A percentile compares a stretch with the other conserved stretches of the same genome.
Conservation (phyloP, 2,797 vertebrate genomes). For the Monodelphis domestica region DNA sequence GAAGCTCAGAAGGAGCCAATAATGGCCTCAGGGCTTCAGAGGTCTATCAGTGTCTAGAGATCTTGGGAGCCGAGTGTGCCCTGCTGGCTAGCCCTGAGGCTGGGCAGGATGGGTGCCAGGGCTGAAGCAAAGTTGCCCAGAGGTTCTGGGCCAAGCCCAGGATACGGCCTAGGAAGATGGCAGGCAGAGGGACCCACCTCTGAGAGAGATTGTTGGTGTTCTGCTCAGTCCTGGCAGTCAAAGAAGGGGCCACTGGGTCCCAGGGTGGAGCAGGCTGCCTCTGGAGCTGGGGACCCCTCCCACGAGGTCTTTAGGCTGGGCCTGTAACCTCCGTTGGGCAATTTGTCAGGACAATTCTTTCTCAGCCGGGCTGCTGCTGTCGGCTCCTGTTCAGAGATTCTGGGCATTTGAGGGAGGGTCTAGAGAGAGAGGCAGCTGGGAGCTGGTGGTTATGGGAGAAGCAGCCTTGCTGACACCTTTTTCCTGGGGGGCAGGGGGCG, state of each 20-base stretch:
- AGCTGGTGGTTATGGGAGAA: background rate
- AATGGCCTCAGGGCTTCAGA: background rate
- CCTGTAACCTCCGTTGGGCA: background rate
- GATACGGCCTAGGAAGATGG: background rate
- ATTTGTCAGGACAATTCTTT: background rate
- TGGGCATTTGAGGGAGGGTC: background rate
- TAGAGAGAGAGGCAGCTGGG: background rate
- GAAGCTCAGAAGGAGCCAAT: background rate
- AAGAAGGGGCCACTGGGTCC: too few relatives aligned
- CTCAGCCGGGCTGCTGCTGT: background rate
- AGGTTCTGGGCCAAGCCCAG: background rate
- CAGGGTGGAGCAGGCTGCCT: too few relatives aligned
- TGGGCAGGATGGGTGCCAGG: background rate
- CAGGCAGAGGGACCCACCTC: background rate
- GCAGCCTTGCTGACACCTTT: background rate
- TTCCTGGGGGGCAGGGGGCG: background rate
- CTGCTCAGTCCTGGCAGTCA: background rate
- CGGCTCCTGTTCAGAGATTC: background rate
- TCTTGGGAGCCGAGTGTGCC: background rate
- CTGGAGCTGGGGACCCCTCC: too few relatives aligned
- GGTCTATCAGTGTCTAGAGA: background rate
- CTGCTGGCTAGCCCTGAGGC: background rate
- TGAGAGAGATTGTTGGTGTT: rapidly evolving
- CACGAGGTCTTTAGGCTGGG: background rate
- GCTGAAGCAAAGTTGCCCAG: background rate